These are phyloP conservation scores for Pseudomyrmex sp. DNA, from an alignment of 1,140 invertebrate genomes.

Conservation along the genomic window DNA sequence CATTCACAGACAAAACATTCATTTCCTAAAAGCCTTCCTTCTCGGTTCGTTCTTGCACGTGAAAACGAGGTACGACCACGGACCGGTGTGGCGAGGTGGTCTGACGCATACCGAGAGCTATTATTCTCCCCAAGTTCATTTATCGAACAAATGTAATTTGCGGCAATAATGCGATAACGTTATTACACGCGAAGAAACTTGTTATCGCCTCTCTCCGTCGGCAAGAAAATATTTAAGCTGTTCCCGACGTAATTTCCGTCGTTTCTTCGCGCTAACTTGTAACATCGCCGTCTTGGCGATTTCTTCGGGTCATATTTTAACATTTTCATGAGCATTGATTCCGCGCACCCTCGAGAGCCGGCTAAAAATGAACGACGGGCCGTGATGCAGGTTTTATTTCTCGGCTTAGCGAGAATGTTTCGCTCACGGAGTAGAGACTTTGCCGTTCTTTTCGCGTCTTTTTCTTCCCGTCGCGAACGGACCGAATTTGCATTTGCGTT, in stretches of 20 bases:
- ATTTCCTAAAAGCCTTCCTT: conserved; percentile 53
- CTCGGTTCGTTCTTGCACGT: conserved; percentile 17
- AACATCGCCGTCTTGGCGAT: conserved; percentile 23
- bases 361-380: conserved; percentile 7
- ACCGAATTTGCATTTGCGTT: conserved; percentile 73
- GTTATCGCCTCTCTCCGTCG: background rate
- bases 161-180: background rate
- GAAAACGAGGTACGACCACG: background rate
- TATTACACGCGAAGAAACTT: background rate
- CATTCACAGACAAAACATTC: conserved; percentile 23
- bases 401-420: conserved; percentile 66
- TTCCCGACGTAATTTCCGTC: background rate
- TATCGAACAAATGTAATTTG: conserved; percentile 22
- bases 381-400: conserved; percentile 74
- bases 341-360: background rate
- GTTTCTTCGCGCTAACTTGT: background rate
- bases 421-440: conserved; percentile 49
- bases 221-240: background rate
- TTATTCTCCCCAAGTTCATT: conserved; percentile 27
- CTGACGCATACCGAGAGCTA: conserved; percentile 2
- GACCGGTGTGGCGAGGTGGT: too few species aligned
- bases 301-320: conserved; percentile 24
- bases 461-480: conserved; percentile 6
- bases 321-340: conserved; percentile 52
- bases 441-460: conserved; percentile 49